A percentile compares a stretch with the other conserved stretches of the same genome.
Evolutionary conservation across 1,140 invertebrate species (phyloP).

Genomic region (Calliopsis andreniformis): DNA sequence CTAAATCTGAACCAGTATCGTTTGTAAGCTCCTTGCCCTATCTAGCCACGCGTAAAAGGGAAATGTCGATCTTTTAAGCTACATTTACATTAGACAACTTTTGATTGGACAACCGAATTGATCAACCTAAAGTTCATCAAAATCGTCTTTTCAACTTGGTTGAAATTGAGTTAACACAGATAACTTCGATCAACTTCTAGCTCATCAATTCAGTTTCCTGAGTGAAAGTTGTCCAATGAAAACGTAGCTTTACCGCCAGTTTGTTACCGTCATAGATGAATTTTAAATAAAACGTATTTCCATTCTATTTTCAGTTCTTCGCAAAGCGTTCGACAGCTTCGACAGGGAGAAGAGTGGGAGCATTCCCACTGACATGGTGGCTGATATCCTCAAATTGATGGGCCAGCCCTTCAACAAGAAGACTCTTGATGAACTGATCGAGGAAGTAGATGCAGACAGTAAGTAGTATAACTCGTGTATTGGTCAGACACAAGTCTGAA

Average conservation of each 20-base stretch:
- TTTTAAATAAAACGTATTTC: neutral
- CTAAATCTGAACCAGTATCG: constrained; percentile 68
- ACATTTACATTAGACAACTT: too few species aligned
- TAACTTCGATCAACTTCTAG: constrained; percentile 60
- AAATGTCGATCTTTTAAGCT: constrained; percentile 14
- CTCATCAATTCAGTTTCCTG: neutral
- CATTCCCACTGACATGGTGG: constrained; percentile 96
- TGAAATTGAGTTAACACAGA: too few species aligned
- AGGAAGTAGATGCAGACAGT: constrained; percentile 98
- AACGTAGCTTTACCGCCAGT: too few species aligned
- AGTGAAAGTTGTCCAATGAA: too few species aligned
- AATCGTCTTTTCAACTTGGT: too few species aligned
- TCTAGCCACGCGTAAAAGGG: neutral
- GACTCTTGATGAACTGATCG: constrained; percentile 96
- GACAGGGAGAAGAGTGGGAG: constrained; percentile 96
- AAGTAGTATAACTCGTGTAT: constrained; percentile 77
- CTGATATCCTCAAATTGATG: constrained; percentile 96
- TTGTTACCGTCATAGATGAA: neutral
- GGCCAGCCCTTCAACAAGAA: constrained; percentile 98
- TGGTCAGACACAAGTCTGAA: neutral
- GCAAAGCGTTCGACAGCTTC: constrained; percentile 98
- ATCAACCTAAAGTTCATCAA: too few species aligned
- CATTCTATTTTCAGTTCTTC: constrained; percentile 85
- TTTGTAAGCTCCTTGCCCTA: constrained; percentile 24
- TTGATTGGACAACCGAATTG: too few species aligned